phyloP scores from a whole-genome alignment of 2,797 vertebrate genomes.

The Melanotaenia maccullochi region DNA sequence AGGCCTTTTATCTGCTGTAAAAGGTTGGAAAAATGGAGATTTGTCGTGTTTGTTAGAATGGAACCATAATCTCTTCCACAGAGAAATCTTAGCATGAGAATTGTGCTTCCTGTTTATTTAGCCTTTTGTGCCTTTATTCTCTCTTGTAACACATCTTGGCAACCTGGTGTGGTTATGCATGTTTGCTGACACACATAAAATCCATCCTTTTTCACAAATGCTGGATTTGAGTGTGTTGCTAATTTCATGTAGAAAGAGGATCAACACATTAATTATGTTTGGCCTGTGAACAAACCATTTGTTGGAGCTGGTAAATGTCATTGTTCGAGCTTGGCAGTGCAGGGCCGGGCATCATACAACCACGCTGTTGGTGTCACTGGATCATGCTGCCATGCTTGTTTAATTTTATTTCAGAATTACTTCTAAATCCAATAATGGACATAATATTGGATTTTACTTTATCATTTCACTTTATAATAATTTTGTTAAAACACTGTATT shows the following conservation, averaged over 20 bases:
- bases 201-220: constrained; percentile 35
- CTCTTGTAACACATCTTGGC: constrained; percentile 35
- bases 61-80: constrained; percentile 69
- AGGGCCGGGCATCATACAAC: constrained; percentile 60
- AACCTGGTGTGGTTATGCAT: constrained; percentile 43
- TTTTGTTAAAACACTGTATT: constrained; percentile 31
- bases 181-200: constrained; percentile 43
- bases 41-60: constrained; percentile 76
- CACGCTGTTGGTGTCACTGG: constrained; percentile 50
- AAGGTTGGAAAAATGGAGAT: constrained; percentile 80
- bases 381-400: constrained; percentile 53
- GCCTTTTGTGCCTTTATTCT: constrained; percentile 49
- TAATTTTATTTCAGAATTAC: constrained; percentile 39
- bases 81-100: constrained; percentile 67
- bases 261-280: constrained; percentile 73
- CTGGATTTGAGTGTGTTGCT: constrained; percentile 56
- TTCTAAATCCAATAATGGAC: constrained; percentile 52
- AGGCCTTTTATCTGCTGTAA: constrained; percentile 77
- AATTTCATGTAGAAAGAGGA: constrained; percentile 68
- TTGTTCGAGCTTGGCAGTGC: constrained; percentile 60
- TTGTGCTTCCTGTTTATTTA: constrained; percentile 55
- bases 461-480: constrained; percentile 12
- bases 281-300: constrained; percentile 75
- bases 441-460: constrained; percentile 26
- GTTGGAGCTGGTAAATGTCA: constrained; percentile 69